Percentiles rank a stretch among this genome's conserved stretches.
Conservation (phyloP, 2,797 vertebrate species). For the Hydrocynus forskahlii region DNA sequence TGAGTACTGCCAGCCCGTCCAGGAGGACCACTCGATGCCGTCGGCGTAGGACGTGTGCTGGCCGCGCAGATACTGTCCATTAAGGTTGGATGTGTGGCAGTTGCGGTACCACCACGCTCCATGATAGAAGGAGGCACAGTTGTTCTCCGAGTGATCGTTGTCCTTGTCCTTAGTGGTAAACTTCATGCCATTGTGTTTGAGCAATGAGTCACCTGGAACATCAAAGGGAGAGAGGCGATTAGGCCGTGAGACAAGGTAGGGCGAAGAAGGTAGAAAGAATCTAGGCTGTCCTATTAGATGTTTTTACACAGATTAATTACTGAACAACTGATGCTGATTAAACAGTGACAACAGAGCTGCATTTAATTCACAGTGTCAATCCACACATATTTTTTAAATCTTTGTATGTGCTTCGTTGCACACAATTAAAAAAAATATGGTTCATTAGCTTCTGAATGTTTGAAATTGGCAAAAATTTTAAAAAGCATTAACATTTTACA, state of each 20-base stretch:
- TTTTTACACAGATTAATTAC: not conserved
- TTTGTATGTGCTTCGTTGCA: not conserved
- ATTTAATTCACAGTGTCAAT: conserved; percentile 21
- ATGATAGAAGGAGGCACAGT: conserved; percentile 92
- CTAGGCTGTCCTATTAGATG: too few species aligned
- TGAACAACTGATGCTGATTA: conserved; percentile 35
- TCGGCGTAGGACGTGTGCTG: conserved; percentile 93
- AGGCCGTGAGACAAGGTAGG: conserved; percentile 29
- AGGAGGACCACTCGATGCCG: conserved; percentile 94
- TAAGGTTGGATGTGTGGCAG: conserved; percentile 97
- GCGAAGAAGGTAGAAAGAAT: not conserved
- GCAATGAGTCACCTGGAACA: conserved; percentile 85
- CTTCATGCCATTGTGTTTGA: conserved; percentile 92
- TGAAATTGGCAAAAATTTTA: conserved; percentile 1
- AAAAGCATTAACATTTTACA: too few species aligned
- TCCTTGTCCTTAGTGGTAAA: conserved; percentile 96
- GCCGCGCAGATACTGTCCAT: conserved; percentile 91
- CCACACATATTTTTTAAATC: conserved; percentile 8
- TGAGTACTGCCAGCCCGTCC: conserved; percentile 97
- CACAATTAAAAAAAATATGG: conserved; percentile 2
- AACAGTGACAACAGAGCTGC: conserved; percentile 16
- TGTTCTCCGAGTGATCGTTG: conserved; percentile 94
- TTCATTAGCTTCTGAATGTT: conserved; percentile 14
- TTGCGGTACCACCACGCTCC: conserved; percentile 98
- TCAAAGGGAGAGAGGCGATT: not conserved